Base-by-base conservation (phyloP, 2,888 invertebrate species). In the Leptothorax acervorum region DNA sequence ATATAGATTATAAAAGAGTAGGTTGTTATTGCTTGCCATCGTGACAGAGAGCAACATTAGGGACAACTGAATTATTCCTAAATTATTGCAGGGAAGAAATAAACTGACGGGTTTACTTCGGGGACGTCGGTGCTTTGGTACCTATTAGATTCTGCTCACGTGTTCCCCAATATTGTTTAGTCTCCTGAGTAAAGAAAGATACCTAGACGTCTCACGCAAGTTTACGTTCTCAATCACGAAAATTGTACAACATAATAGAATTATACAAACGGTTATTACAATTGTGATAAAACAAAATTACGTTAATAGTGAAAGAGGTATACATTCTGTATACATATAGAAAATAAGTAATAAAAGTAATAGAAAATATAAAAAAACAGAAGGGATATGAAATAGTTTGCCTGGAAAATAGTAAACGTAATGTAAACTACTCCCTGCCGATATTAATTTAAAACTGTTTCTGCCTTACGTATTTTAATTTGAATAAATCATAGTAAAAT, bases 41-140 rank as follows among this genome's bases (percentile, higher is more conserved):
- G 8, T 60, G 60, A 48, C 9, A 18, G 18, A 31, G 23, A 31
- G 51, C n/a, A 48, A n/a, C 71, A 65, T 68, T 66, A 82, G 83
- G 76, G 73, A 71, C 71, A 75, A 42, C 55, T 42, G 70, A 78
- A 71, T 83, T 78, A 83, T 82, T 70, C 63, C 65, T 68, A 66
- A 89, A 86, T 86, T 83, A 85, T 82, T 73, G 73, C 83, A 53
- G 12, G 6, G 48, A 75, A 65, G 79, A 68, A 71, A 53, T 78
- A 78, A 73, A 57, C 45, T 76, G 39, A 28, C 42, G 62, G 65
- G 63, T 78, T 86, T 74, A 73, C 63, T 75, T 62, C 18, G 42
- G 74, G 81, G 83, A 74, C 63, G 65, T 82, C 71, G 57, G 51
- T 63, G 66, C 63, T 76, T 35, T 28, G 31, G 63, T 73, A 23